Percentiles rank a stretch among this genome's conserved stretches.
Evolutionary conservation across 2,888 invertebrate species (phyloP).

Genomic region (Corythucha ciliata): DNA sequence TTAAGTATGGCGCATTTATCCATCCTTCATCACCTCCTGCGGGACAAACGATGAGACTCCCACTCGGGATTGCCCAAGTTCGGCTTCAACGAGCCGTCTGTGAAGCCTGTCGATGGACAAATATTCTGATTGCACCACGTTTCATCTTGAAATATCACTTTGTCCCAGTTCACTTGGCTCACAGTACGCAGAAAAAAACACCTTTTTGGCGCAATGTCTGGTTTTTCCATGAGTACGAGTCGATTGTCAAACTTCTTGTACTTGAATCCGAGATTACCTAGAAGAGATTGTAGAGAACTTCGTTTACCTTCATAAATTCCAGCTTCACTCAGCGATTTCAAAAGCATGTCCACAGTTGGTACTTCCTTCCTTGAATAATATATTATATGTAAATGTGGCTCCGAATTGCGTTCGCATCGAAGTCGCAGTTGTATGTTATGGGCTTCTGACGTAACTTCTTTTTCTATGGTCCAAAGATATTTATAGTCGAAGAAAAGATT

Average conservation of each 20-base stretch:
- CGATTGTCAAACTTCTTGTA: slow-evolving; percentile 9
- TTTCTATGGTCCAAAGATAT: too few species aligned
- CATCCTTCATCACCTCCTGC: too few species aligned
- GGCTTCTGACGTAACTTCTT: too few species aligned
- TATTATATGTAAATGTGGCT: background rate
- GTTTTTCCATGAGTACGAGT: slow-evolving; percentile 3
- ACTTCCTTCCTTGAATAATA: slow-evolving; percentile 7
- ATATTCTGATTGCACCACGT: too few species aligned
- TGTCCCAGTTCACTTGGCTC: background rate
- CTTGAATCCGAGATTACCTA: background rate
- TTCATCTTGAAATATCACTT: slow-evolving; percentile 5
- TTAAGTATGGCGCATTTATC: too few species aligned
- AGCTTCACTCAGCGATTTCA: background rate
- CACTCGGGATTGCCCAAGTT: background rate
- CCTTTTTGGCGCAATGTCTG: background rate
- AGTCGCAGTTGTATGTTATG: too few species aligned
- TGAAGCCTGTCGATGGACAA: too few species aligned
- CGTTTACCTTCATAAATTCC: background rate
- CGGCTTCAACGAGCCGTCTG: too few species aligned
- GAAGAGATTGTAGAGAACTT: background rate
- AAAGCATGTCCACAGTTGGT: background rate
- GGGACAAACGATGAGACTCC: slow-evolving; percentile 4
- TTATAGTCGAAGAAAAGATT: too few species aligned
- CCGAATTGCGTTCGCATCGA: background rate
- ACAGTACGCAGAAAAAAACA: slow-evolving; percentile 9